Percentiles rank a stretch among this genome's conserved stretches.
Conservation (phyloP, 2,888 invertebrate genomes). For the Tigriopus californicus region DNA sequence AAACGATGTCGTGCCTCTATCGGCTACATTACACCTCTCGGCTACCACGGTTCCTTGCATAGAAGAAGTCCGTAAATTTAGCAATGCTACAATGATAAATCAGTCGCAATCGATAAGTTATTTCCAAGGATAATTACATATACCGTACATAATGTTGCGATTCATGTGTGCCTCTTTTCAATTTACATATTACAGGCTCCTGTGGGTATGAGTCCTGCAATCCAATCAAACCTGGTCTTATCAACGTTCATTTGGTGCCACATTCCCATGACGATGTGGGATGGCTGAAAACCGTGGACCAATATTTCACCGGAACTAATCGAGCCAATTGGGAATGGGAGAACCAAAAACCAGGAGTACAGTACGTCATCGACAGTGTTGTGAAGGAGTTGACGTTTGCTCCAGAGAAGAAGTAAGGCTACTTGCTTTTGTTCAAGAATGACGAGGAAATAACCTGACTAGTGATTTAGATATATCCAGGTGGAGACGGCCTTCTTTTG, state of each 20-base stretch:
- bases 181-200: too few relatives aligned
- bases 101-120: too few relatives aligned
- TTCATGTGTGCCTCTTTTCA: too few relatives aligned
- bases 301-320: constrained; percentile 33
- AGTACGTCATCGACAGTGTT: constrained; percentile 75
- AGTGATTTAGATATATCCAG: constrained; percentile 52
- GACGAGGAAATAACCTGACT: neutral
- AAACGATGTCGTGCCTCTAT: too few relatives aligned
- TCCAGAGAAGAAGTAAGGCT: constrained; percentile 27
- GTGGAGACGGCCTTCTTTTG: constrained; percentile 74
- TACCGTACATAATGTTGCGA: too few relatives aligned
- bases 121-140: too few relatives aligned
- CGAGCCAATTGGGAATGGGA: neutral
- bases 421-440: neutral
- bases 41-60: too few relatives aligned
- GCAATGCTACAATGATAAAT: too few relatives aligned
- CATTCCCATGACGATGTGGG: constrained; percentile 39
- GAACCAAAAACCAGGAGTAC: constrained; percentile 41
- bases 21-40: too few relatives aligned
- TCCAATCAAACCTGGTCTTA: constrained; percentile 24
- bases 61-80: too few relatives aligned
- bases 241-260: constrained; percentile 36
- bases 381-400: constrained; percentile 49
- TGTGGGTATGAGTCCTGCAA: constrained; percentile 20
- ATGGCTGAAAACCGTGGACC: constrained; percentile 37